These are phyloP conservation scores for Dinoponera quadriceps DNA, from an alignment of 1,140 invertebrate genomes.

Conservation along the genomic window DNA sequence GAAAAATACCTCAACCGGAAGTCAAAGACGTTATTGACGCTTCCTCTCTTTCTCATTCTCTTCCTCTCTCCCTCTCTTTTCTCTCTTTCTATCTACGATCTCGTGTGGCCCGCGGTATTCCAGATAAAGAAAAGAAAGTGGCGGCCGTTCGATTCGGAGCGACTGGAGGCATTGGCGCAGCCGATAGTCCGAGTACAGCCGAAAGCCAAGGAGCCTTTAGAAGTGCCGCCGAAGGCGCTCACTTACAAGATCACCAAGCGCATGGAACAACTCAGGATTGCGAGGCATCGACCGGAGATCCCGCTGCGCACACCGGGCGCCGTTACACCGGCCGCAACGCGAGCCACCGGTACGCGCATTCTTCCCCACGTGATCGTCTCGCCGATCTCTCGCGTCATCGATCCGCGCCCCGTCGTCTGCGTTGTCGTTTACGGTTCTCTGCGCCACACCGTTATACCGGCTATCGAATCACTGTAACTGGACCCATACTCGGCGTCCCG, in stretches of 20 bases:
- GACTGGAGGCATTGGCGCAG: constrained; percentile 67
- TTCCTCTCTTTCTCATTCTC: background rate
- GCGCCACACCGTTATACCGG: constrained; percentile 19
- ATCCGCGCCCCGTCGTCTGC: background rate
- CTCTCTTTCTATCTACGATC: constrained; percentile 3
- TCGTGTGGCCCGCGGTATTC: constrained; percentile 41
- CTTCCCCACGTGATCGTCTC: background rate
- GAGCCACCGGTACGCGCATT: constrained; percentile 59
- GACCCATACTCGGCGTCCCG: constrained; percentile 26
- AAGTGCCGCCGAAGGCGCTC: constrained; percentile 70
- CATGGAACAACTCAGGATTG: constrained; percentile 56
- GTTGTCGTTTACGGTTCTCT: background rate
- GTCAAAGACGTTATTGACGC: background rate
- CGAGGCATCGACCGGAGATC: constrained; percentile 3
- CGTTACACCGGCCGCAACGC: constrained; percentile 69
- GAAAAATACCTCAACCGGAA: too few relatives aligned
- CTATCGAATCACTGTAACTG: constrained; percentile 43
- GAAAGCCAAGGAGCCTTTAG: constrained; percentile 65
- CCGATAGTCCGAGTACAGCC: constrained; percentile 56
- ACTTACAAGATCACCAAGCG: constrained; percentile 71
- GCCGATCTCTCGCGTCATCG: constrained; percentile 22
- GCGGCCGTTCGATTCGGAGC: constrained; percentile 50
- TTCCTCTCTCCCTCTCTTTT: too few relatives aligned
- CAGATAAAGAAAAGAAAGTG: constrained; percentile 59
- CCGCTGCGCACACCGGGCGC: constrained; percentile 61